Percentiles rank a stretch among this genome's conserved stretches.
phyloP scores from a whole-genome alignment of 1,140 invertebrate species.

The Drosophila pruinosa region DNA sequence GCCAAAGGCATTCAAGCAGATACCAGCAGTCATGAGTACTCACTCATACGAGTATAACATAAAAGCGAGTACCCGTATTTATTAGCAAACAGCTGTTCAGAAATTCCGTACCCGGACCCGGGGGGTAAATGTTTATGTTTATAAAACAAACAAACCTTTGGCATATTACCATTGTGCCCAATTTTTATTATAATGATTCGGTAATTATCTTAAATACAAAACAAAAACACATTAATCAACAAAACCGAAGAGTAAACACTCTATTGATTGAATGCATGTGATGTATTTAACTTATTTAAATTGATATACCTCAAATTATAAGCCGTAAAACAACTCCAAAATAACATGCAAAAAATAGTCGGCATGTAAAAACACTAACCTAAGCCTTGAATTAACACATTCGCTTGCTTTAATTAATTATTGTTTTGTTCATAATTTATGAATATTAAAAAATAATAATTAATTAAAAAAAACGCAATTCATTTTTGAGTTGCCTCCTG shows the following conservation, averaged over 20 bases:
- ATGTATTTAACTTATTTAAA: background rate
- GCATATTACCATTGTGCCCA: slow-evolving; percentile 28
- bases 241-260: background rate
- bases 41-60: background rate
- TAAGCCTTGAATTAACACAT: background rate
- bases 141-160: slow-evolving; percentile 50
- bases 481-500: slow-evolving; percentile 85
- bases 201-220: slow-evolving; percentile 1
- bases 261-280: background rate
- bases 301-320: background rate
- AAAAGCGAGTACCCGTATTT: slow-evolving; percentile 10
- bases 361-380: background rate
- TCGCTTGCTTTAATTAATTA: background rate
- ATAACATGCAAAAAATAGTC: background rate
- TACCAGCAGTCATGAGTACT: slow-evolving; percentile 13
- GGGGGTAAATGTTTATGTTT: slow-evolving; percentile 55
- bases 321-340: background rate
- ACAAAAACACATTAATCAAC: background rate
- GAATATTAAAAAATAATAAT: background rate
- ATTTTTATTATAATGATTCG: slow-evolving; percentile 20
- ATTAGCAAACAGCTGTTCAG: slow-evolving; percentile 41
- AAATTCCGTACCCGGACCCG: slow-evolving; percentile 31
- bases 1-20: slow-evolving; percentile 35
- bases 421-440: too few relatives aligned
- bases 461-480: background rate